These are phyloP conservation scores for Spisula subtruncata DNA, from an alignment of 2,888 invertebrate genomes.

Conservation along the genomic window DNA sequence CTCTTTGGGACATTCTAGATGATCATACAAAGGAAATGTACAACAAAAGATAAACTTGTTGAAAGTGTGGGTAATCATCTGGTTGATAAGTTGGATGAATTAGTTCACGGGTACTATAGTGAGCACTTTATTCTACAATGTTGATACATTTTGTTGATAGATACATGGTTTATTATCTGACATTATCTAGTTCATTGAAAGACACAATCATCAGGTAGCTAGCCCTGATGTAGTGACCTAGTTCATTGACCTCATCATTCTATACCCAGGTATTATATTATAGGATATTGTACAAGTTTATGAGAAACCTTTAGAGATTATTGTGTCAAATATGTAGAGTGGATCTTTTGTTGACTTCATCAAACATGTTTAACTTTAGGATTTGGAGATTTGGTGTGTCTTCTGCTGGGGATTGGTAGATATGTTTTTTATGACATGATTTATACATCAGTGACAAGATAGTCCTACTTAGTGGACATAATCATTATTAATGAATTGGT, in stretches of 20 bases:
- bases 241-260: conserved; percentile 31
- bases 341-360: conserved; percentile 24
- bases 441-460: neutral
- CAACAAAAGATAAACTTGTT: conserved; percentile 4
- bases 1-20: neutral
- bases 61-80: neutral
- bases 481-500: neutral
- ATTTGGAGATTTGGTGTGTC: neutral
- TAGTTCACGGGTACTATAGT: neutral
- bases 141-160: conserved; percentile 17
- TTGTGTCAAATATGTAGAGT: conserved; percentile 12
- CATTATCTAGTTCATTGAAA: conserved; percentile 41
- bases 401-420: neutral
- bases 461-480: neutral
- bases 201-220: neutral
- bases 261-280: neutral
- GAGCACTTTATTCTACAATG: neutral
- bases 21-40: neutral
- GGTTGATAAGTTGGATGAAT: neutral
- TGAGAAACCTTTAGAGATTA: neutral
- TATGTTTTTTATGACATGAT: neutral
- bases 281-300: neutral
- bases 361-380: neutral
- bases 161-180: conserved; percentile 5
- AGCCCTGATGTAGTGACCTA: neutral